Percentiles rank a stretch among this genome's conserved stretches.
Evolutionary conservation across 2,113 vertebrate species (phyloP).

Genomic region (Osmerus mordax): DNA sequence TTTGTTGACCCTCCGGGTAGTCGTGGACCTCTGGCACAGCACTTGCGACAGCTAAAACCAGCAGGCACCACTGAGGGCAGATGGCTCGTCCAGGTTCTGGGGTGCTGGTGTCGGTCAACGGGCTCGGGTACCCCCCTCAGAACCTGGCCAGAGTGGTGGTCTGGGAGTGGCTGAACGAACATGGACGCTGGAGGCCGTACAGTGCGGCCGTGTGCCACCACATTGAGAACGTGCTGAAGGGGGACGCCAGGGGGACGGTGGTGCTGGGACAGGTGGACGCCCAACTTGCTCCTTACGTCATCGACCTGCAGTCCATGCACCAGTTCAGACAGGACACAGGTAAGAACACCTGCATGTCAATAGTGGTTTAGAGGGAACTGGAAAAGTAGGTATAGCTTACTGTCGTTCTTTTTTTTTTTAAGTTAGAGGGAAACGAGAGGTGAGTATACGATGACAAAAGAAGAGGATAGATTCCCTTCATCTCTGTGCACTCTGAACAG

Average conservation of each 20-base stretch:
- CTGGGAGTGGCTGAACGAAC: constrained; percentile 96
- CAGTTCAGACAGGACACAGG: constrained; percentile 97
- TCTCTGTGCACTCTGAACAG: too few relatives aligned
- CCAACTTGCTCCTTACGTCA: constrained; percentile 89
- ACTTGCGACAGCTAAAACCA: constrained; percentile 30
- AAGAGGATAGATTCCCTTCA: too few relatives aligned
- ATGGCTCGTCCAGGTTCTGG: constrained; percentile 74
- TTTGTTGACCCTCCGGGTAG: constrained; percentile 53
- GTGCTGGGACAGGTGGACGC: constrained; percentile 90
- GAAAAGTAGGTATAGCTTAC: too few relatives aligned
- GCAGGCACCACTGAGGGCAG: constrained; percentile 26
- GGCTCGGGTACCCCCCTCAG: constrained; percentile 84
- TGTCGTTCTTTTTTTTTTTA: too few relatives aligned
- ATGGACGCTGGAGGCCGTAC: constrained; percentile 92
- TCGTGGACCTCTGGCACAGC: constrained; percentile 46
- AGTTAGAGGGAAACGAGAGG: too few relatives aligned
- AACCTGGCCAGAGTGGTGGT: constrained; percentile 92
- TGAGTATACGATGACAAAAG: too few relatives aligned
- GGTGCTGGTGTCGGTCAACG: constrained; percentile 61
- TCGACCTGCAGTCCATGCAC: constrained; percentile 96
- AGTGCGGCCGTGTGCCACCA: constrained; percentile 90
- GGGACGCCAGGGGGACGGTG: constrained; percentile 83
- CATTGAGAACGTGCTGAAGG: constrained; percentile 89
- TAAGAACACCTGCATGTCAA: constrained; percentile 56
- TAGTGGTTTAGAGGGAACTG: too few relatives aligned